Evolutionary conservation across 2,797 vertebrate species (phyloP), one percentile per base, ranked within the genome.

Genomic region (Peromyscus eremicus): DNA sequence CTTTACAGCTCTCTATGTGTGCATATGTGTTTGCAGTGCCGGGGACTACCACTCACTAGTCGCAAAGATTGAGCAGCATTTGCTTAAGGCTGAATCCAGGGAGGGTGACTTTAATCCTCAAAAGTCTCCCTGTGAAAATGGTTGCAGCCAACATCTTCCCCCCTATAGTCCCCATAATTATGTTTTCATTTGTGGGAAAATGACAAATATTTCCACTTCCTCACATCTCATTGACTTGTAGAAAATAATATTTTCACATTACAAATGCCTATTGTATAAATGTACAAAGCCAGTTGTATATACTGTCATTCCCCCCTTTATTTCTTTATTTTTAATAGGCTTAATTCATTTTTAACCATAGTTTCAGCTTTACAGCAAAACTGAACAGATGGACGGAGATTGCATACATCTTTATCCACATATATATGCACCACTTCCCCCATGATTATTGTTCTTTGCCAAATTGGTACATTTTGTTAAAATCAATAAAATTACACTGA

Each of bases 271-370:
- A 0, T 73, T 81, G 32, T 52, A 1, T 64, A 80, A 55, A 46
- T 52, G 40, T 43, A 52, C 52, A 17, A 94, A 79, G 32, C 43
- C 46, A 49, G 37, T 17, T 75, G 14, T 86, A 32, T 25, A 0
- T 73, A 46, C 40, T 68, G 25, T 21, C 32, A 75, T 64, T 19
- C 49, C 55, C 71, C 12, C 21, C 8, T 73, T 60, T 80, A n/a
- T 88, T 88, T n/a, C 7, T 89, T 89, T 79, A 27, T 79, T 79
- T 76, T 94, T 76, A 82, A 76, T 73, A 52, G 43, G 23, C 8
- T 93, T 52, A 66, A 82, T 75, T 87, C 76, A 49, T 80, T 96
- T 57, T 96, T 57, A 89, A 7, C 37, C 25, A 19, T 27, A 12
- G 60, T 52, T 90, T 29, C 55, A 49, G 13, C 43, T 52, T 85